phyloP scores from a whole-genome alignment of 2,797 vertebrate species.

The Acrossocheilus wenchowensis region DNA sequence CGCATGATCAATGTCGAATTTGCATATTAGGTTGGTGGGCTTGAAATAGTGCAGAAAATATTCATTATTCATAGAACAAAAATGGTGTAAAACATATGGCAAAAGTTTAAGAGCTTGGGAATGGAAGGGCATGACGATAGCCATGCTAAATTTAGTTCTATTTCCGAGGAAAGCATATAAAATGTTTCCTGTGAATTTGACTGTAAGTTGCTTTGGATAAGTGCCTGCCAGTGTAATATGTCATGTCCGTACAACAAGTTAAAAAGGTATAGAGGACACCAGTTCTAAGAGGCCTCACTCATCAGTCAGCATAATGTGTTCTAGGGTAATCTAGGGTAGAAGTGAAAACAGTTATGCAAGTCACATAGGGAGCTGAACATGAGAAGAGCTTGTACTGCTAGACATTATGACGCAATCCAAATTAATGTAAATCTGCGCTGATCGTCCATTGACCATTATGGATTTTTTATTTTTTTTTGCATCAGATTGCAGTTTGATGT shows the following conservation, averaged over 20 bases:
- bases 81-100: neutral
- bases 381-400: slow-evolving; percentile 6
- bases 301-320: slow-evolving; percentile 15
- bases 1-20: neutral
- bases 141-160: neutral
- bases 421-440: neutral
- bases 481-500: neutral
- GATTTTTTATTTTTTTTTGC: neutral
- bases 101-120: neutral
- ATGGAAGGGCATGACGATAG: neutral
- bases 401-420: neutral
- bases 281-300: neutral
- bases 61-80: neutral
- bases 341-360: slow-evolving; percentile 42
- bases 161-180: neutral
- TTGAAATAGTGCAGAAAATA: neutral
- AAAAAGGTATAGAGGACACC: slow-evolving; percentile 9
- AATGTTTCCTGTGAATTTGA: neutral
- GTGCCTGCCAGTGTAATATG: neutral
- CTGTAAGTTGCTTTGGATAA: neutral
- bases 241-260: neutral
- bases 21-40: neutral
- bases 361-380: slow-evolving; percentile 27
- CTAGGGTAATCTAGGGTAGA: slow-evolving; percentile 34
- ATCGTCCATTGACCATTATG: neutral